Evolutionary conservation across 2,113 vertebrate species (phyloP), one percentile per base, ranked within the genome.

Genomic region (Gobius niger): DNA sequence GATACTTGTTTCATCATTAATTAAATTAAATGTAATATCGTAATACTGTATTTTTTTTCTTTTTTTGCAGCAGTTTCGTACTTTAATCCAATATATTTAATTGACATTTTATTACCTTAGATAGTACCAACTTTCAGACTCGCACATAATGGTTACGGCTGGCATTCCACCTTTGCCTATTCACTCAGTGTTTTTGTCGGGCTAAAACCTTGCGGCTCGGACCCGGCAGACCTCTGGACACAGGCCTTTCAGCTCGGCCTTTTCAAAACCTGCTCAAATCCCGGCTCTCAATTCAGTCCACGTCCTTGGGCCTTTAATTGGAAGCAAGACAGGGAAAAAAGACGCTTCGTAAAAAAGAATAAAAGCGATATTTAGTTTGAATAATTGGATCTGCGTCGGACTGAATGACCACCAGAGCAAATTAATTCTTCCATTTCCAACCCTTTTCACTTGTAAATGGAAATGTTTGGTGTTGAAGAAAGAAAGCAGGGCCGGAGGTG

Each of bases 231-330:
- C 50, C 67, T 40, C 63, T 64, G 63, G 72, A 66, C 51, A 44
- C 56, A 53, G 60, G 47, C 64, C 69, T 56, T 67, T 53, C 64
- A 63, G 59, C 14, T 67, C 50, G 40, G 57, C 57, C 57, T 60
- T 60, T 60, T n/a, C 57, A 60, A 42, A 60, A 42, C 57, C 57
- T 3, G 40, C 40, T 57, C 50, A 52, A 52, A 52, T 52, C 54
- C 24, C 44, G 40, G 57, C 40, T 60, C 41, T 63, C 47, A 73
- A 75, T 41, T 47, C 24, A 18, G 6, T 34, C 44, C 14, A 14
- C 57, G 67, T 57, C 77, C 83, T 84, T 78, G 81, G 66, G 65
- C 34, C 62, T 47, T 54, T 70, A 71, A 85, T 68, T 85, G 72
- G 74, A 62, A 73, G 42, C 75, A 81, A 78, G 73, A 44, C n/a